phyloP scores from a whole-genome alignment of 1,140 invertebrate genomes.

The Drosophila kurseongensis region DNA sequence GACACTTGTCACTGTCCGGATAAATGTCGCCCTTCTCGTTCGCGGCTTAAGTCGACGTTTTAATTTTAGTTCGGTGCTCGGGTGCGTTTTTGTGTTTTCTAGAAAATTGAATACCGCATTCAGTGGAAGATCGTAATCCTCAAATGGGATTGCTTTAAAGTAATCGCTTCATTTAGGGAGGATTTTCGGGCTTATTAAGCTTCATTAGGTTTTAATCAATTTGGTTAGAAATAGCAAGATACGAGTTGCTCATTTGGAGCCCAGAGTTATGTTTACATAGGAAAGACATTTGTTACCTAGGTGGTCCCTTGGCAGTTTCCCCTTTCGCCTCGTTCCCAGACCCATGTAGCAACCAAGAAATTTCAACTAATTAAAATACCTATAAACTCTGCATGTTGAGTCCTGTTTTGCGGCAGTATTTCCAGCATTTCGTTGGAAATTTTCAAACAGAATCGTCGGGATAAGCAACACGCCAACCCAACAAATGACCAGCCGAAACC shows the following conservation, averaged over 20 bases:
- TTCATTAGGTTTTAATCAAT: slow-evolving; percentile 78
- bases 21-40: slow-evolving; percentile 62
- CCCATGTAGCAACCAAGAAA: slow-evolving; percentile 26
- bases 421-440: slow-evolving; percentile 76
- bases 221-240: slow-evolving; percentile 8
- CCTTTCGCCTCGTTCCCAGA: slow-evolving; percentile 12
- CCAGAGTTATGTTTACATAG: slow-evolving; percentile 52
- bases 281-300: slow-evolving; percentile 44
- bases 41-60: slow-evolving; percentile 77
- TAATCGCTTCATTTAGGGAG: slow-evolving; percentile 78
- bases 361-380: slow-evolving; percentile 80
- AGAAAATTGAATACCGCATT: slow-evolving; percentile 64
- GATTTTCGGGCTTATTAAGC: slow-evolving; percentile 71
- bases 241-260: slow-evolving; percentile 44
- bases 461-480: slow-evolving; percentile 77
- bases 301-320: slow-evolving; percentile 42
- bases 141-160: slow-evolving; percentile 45
- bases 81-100: slow-evolving; percentile 31
- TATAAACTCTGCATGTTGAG: slow-evolving; percentile 71
- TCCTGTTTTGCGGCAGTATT: slow-evolving; percentile 66
- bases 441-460: slow-evolving; percentile 55
- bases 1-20: slow-evolving; percentile 78
- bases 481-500: slow-evolving; percentile 44
- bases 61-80: slow-evolving; percentile 61
- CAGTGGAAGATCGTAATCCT: slow-evolving; percentile 61